phyloP scores from a whole-genome alignment of 2,113 vertebrate genomes.

The Sander vitreus region DNA sequence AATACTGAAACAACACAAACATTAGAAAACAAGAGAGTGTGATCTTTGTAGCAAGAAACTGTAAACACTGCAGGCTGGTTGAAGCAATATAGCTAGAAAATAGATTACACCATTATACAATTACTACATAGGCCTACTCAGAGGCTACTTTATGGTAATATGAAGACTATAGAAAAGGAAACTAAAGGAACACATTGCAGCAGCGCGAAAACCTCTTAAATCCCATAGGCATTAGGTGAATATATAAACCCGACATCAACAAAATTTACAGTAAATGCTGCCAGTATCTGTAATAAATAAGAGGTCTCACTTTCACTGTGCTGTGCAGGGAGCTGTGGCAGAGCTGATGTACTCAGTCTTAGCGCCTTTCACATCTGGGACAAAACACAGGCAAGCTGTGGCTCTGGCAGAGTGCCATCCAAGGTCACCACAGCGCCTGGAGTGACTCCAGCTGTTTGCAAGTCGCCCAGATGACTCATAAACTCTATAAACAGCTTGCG shows the following conservation, averaged over 20 bases:
- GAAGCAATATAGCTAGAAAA: conserved; percentile 45
- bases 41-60: conserved; percentile 31
- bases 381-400: conserved; percentile 65
- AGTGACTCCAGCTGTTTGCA: conserved; percentile 66
- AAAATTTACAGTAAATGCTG: conserved; percentile 13
- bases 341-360: conserved; percentile 19
- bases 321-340: conserved; percentile 15
- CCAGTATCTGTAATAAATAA: conserved; percentile 32
- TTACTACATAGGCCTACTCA: conserved; percentile 18
- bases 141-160: conserved; percentile 44
- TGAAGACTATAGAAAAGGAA: conserved; percentile 23
- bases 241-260: conserved; percentile 11
- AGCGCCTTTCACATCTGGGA: conserved; percentile 64
- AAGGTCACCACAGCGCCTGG: conserved; percentile 68
- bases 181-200: conserved; percentile 16
- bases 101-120: conserved; percentile 54
- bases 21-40: conserved; percentile 11
- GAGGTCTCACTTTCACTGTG: conserved; percentile 32
- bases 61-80: conserved; percentile 49
- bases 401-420: conserved; percentile 56
- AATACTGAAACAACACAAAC: conserved; percentile 21
- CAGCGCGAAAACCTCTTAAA: conserved; percentile 28
- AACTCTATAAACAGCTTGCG: conserved; percentile 59
- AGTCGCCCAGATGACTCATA: conserved; percentile 57
- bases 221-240: conserved; percentile 5